Conservation (phyloP, 2,888 invertebrate species). For the Drosophila siamana region DNA sequence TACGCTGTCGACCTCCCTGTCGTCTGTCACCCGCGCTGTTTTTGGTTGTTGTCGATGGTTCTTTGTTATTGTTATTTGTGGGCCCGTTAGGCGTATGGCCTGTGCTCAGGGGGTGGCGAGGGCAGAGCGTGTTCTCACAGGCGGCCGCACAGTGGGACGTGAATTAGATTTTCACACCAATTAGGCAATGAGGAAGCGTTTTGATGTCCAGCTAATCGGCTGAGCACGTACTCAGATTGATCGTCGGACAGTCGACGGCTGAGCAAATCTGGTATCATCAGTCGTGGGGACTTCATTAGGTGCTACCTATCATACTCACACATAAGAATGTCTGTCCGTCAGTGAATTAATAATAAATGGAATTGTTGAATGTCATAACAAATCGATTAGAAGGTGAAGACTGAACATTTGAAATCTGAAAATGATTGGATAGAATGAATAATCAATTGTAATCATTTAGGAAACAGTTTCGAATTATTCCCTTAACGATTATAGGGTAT, state of each 20-base stretch:
- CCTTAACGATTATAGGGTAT: constrained; percentile 15
- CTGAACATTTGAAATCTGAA: background rate
- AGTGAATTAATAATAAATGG: constrained; percentile 24
- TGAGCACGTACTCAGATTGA: constrained; percentile 63
- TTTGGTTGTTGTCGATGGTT: constrained; percentile 7
- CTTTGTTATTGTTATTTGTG: constrained; percentile 50
- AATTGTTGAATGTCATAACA: constrained; percentile 24
- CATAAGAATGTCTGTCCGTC: background rate
- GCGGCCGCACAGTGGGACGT: constrained; percentile 63
- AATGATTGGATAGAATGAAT: constrained; percentile 5
- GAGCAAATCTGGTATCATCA: constrained; percentile 41
- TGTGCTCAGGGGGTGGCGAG: constrained; percentile 9
- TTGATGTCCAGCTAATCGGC: constrained; percentile 57
- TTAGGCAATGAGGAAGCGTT: constrained; percentile 76
- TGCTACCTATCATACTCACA: constrained; percentile 5
- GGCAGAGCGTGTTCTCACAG: constrained; percentile 24
- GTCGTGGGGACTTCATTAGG: constrained; percentile 62
- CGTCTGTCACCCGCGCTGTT: constrained; percentile 20
- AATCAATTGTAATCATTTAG: constrained; percentile 1
- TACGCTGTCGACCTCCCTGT: constrained; percentile 35
- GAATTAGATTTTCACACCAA: constrained; percentile 70
- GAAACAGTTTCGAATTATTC: background rate
- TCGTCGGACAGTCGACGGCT: constrained; percentile 47
- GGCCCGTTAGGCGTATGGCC: constrained; percentile 31
- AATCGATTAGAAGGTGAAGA: constrained; percentile 23